These are phyloP conservation scores for Ecliptopera silaceata DNA, from an alignment of 2,888 invertebrate species.

Conservation along the genomic window DNA sequence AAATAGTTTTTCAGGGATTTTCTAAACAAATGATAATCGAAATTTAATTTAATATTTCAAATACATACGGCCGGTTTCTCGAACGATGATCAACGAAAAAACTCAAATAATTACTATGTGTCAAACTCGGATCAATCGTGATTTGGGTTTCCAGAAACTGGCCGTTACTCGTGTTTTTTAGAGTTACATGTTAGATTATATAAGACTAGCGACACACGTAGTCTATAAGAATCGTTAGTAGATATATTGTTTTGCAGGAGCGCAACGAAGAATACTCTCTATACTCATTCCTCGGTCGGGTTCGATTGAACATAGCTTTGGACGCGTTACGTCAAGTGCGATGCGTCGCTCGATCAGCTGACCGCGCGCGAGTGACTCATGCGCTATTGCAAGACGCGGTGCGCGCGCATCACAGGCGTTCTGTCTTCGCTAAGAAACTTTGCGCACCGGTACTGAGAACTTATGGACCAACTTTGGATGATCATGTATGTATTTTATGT, in stretches of 20 bases:
- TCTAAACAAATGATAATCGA: no score
- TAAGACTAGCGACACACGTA: no score
- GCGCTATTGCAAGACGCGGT: slow-evolving; percentile 59
- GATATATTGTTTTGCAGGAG: slow-evolving; percentile 49
- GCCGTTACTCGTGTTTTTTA: no score
- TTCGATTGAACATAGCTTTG: slow-evolving; percentile 62
- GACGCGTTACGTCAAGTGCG: slow-evolving; percentile 65
- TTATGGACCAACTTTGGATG: slow-evolving; percentile 58
- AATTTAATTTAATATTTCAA: no score
- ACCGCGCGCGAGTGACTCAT: slow-evolving; percentile 49
- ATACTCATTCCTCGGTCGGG: slow-evolving; percentile 63
- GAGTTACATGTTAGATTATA: no score
- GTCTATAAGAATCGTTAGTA: no score
- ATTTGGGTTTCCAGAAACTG: no score
- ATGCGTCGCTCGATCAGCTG: slow-evolving; percentile 58
- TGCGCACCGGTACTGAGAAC: slow-evolving; percentile 52
- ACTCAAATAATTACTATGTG: no score
- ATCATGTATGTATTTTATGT: slow-evolving; percentile 54
- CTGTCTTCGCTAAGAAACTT: slow-evolving; percentile 28
- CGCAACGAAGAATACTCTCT: slow-evolving; percentile 55
- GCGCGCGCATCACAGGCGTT: slow-evolving; percentile 57
- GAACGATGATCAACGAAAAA: no score
- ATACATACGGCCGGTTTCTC: no score
- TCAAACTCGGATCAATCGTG: no score
- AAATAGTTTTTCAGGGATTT: no score